These are phyloP conservation scores for Vollenhovia emeryi DNA, from an alignment of 1,140 invertebrate genomes.

Conservation along the genomic window DNA sequence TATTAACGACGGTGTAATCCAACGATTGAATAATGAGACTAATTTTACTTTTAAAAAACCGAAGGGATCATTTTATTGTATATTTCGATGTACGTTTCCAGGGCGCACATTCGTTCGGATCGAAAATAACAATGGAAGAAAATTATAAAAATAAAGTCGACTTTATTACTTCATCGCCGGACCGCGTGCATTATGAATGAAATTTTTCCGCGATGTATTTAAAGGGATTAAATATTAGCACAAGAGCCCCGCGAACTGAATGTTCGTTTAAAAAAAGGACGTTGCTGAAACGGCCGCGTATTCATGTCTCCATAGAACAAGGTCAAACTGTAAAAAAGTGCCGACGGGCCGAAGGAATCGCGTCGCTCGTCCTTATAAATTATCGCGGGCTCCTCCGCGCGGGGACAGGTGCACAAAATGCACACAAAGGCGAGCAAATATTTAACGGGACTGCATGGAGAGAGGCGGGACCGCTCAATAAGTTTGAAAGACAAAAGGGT, in stretches of 20 bases:
- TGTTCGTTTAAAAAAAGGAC: conserved; percentile 3
- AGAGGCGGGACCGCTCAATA: conserved; percentile 49
- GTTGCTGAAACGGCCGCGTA: not conserved
- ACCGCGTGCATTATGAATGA: not conserved
- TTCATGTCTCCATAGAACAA: conserved; percentile 26
- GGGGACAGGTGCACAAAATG: conserved; percentile 55
- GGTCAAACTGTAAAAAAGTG: conserved; percentile 40
- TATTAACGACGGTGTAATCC: not conserved
- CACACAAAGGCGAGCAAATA: conserved; percentile 54
- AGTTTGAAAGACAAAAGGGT: conserved; percentile 66
- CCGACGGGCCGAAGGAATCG: conserved; percentile 7
- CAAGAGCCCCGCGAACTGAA: not conserved
- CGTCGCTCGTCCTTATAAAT: conserved; percentile 35
- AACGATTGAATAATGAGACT: not conserved
- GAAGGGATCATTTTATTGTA: not conserved
- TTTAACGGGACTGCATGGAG: conserved; percentile 53
- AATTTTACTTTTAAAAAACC: not conserved
- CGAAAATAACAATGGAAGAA: not conserved
- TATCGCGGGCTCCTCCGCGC: conserved; percentile 10
- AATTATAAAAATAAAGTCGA: not conserved
- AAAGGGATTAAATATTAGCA: not conserved
- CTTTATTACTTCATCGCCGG: not conserved
- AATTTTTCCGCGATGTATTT: not conserved
- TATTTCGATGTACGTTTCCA: not conserved
- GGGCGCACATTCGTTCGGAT: not conserved